Evolutionary conservation across 2,797 vertebrate species (phyloP).

Genomic region (Ambastaia sidthimunki): DNA sequence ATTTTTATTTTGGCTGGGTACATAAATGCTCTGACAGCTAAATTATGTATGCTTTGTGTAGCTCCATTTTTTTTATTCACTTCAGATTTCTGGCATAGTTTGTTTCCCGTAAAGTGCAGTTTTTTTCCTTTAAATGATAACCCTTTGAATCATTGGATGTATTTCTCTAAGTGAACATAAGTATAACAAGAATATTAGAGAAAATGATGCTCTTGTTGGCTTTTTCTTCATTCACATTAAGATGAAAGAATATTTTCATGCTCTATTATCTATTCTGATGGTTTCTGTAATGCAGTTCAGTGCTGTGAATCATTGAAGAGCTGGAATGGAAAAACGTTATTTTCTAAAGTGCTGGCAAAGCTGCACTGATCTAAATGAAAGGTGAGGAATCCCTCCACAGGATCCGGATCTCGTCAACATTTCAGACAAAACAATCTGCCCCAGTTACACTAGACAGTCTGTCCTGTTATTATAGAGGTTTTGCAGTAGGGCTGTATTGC

Average conservation of each 20-base stretch:
- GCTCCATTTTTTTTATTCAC: conserved; percentile 12
- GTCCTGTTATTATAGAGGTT: not conserved
- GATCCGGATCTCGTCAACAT: conserved; percentile 2
- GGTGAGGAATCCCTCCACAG: conserved; percentile 27
- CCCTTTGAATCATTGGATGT: conserved; percentile 23
- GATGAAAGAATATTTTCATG: conserved; percentile 42
- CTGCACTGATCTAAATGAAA: conserved; percentile 30
- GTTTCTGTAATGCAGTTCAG: conserved; percentile 3
- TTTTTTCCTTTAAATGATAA: conserved; percentile 8
- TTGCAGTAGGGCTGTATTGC: not conserved
- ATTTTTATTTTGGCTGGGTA: conserved; percentile 30
- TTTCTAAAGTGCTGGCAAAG: conserved; percentile 40
- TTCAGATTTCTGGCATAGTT: conserved; percentile 10
- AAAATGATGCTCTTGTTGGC: conserved; percentile 21
- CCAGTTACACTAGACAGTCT: conserved; percentile 1
- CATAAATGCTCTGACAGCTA: conserved; percentile 10
- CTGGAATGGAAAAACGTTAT: conserved; percentile 38
- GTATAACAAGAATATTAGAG: conserved; percentile 38
- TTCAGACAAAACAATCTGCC: conserved; percentile 37
- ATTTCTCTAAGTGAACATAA: conserved; percentile 27
- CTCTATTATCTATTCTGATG: conserved; percentile 27
- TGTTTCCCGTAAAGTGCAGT: not conserved
- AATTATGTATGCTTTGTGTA: conserved; percentile 19
- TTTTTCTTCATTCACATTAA: conserved; percentile 44
- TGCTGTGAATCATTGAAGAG: conserved; percentile 35